Evolutionary conservation across 2,113 vertebrate genomes (phyloP), one percentile per base, ranked within the genome.

Genomic region (Microtus richardsoni): DNA sequence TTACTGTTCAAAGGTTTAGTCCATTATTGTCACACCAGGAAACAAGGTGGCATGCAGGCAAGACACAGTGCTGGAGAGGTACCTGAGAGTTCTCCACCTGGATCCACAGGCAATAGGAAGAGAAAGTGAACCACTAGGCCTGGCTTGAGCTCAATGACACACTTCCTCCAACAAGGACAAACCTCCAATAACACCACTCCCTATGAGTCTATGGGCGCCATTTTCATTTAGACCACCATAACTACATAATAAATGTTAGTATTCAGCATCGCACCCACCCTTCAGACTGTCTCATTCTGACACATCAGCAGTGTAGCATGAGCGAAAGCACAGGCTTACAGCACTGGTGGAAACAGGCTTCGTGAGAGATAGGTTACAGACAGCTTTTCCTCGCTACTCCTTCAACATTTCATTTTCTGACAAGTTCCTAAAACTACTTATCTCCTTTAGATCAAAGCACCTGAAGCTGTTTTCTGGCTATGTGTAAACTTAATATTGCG

Each of bases 351-450:
- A 62, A 93, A 87, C n/a, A 21, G 12, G n/a, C 28, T 22, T 22
- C 4, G 4, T 17, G 58, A 73, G 60, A 9, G 85, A 77, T 68
- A 4, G 41, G 17, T 36, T 54, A 52, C 62, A n/a, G 52, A 11
- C n/a, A 58, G n/a, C 33, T 89, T 62, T 60, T 79, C 21, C n/a
- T n/a, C 52, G 62, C 24, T 82, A 47, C 16, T 93, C 36, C 47
- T 95, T 39, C 11, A 73, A 84, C 73, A 39, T 30, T 73, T 94
- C 62, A 52, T 91, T 85, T 91, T 83, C 1, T 79, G 93, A 64
- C 47, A 71, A 91, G 49, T 79, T 84, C 68, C 79, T 86, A 78
- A 36, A 82, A 94, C 83, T 88, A 66, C 49, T 22, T 1, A 80
- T 28, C 0, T 21, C 71, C 52, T 93, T 91, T 89, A 82, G 49